A percentile compares a stretch with the other conserved stretches of the same genome.
Conservation (phyloP, 2,113 vertebrate species). For the Leiothrix lutea region DNA sequence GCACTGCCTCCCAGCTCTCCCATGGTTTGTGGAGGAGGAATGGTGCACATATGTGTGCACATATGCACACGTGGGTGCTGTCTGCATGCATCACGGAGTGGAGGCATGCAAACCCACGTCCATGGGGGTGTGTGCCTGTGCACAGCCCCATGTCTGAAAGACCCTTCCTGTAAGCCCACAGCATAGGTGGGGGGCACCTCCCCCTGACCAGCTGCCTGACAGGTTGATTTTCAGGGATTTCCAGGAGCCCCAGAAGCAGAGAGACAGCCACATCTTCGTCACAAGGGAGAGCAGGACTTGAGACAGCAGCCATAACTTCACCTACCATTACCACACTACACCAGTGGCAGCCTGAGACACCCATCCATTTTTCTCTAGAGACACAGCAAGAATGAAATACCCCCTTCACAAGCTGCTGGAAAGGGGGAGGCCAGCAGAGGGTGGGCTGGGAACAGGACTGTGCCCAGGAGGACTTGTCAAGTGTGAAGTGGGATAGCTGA, state of each 20-base stretch:
- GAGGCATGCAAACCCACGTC: background rate
- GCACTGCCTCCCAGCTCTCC: background rate
- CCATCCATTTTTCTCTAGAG: background rate
- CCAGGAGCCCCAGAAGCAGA: background rate
- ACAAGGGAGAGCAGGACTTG: background rate
- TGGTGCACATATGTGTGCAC: background rate
- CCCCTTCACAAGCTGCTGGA: background rate
- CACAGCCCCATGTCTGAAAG: background rate
- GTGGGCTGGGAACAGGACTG: background rate
- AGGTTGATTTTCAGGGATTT: background rate
- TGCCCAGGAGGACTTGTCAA: background rate
- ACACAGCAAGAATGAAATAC: background rate
- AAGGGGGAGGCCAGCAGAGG: background rate
- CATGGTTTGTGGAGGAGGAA: background rate
- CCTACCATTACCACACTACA: background rate
- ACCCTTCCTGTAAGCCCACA: background rate
- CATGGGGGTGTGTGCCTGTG: background rate
- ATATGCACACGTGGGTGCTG: slow-evolving; percentile 10
- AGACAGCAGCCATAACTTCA: background rate
- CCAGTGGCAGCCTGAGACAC: background rate
- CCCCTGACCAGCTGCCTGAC: background rate
- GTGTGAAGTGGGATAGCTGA: background rate
- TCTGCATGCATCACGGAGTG: background rate
- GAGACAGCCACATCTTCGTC: background rate
- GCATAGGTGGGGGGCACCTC: background rate